A percentile compares a stretch with the other conserved stretches of the same genome.
phyloP scores from a whole-genome alignment of 2,797 vertebrate species.

The Epinephelus coioides region DNA sequence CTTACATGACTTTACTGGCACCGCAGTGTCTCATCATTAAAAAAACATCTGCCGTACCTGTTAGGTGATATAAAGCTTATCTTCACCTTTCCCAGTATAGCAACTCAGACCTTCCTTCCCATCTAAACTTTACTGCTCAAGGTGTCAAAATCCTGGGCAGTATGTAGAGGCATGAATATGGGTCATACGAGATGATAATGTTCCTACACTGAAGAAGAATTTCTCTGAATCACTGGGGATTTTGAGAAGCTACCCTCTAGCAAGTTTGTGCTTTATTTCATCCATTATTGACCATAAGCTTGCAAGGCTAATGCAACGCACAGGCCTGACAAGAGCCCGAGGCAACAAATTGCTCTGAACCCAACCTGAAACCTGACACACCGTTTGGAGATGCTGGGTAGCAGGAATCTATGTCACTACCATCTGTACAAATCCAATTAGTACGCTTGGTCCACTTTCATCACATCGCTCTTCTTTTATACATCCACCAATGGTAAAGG shows the following conservation, averaged over 20 bases:
- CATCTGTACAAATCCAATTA: conserved; percentile 35
- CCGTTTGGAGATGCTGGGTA: conserved; percentile 4
- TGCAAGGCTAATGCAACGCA: conserved; percentile 3
- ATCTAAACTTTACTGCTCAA: conserved; percentile 14
- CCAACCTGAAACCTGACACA: conserved; percentile 12
- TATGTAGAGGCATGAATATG: neutral
- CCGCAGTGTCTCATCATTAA: conserved; percentile 28
- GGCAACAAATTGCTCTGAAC: conserved; percentile 4
- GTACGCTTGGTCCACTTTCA: conserved; percentile 26
- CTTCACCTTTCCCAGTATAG: conserved; percentile 10
- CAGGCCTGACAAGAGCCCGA: neutral
- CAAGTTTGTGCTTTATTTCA: conserved; percentile 12
- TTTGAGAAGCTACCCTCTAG: neutral
- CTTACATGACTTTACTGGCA: conserved; percentile 19
- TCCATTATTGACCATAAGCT: conserved; percentile 19
- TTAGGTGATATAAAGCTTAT: conserved; percentile 21
- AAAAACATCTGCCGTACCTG: conserved; percentile 34
- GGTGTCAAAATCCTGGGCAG: neutral
- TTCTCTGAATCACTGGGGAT: neutral
- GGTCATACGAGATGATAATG: neutral
- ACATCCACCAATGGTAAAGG: conserved; percentile 9
- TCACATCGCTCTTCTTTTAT: conserved; percentile 18
- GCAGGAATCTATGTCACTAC: conserved; percentile 5
- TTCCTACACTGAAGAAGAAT: neutral
- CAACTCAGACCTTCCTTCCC: conserved; percentile 1